phyloP scores from a whole-genome alignment of 2,797 vertebrate species.

The Artibeus lituratus region DNA sequence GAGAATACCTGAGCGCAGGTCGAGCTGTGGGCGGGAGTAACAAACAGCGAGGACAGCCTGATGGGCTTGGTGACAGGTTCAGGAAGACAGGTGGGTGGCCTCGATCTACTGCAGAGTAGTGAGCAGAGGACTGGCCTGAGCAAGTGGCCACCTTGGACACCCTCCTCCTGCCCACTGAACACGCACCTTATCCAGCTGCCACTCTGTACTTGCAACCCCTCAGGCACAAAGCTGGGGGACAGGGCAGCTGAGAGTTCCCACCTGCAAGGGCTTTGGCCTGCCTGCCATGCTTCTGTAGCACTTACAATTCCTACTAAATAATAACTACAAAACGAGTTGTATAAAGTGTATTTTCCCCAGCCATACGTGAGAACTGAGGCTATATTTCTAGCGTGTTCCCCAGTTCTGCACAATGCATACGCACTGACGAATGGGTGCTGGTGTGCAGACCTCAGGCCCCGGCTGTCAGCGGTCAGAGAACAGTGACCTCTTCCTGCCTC shows the following conservation, averaged over 20 bases:
- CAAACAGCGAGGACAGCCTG: neutral
- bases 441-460: neutral
- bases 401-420: neutral
- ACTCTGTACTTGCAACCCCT: neutral
- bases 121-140: neutral
- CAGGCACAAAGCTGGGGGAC: neutral
- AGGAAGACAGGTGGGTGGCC: neutral
- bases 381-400: neutral
- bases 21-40: neutral
- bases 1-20: neutral
- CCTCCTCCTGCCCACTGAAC: too few relatives aligned
- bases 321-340: neutral
- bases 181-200: neutral
- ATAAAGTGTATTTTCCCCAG: neutral
- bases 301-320: neutral
- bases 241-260: neutral
- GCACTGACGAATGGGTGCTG: fast-evolving
- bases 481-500: neutral
- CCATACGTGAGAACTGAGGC: neutral
- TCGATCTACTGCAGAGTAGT: neutral
- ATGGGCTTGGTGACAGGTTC: neutral
- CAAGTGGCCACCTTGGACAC: too few relatives aligned
- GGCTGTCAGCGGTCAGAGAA: neutral
- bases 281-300: neutral
- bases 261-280: fast-evolving